phyloP scores from a whole-genome alignment of 2,797 vertebrate species.

The Austrolebias charrua region DNA sequence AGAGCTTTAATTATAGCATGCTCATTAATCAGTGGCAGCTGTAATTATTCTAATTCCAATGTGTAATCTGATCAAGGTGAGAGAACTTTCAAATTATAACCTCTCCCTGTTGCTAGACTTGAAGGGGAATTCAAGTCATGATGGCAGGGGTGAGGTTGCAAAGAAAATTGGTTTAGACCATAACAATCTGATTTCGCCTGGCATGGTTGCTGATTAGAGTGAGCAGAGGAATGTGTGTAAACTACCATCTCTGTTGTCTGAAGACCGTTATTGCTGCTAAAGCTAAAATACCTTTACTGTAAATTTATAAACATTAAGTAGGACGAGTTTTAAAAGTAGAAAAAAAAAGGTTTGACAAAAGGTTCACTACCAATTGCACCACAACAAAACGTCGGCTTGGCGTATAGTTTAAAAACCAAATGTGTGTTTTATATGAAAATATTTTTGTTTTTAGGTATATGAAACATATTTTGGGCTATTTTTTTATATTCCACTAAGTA shows the following conservation, averaged over 20 bases:
- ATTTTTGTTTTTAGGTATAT: no score
- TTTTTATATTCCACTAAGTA: no score
- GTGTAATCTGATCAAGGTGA: constrained; percentile 76
- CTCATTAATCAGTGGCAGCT: constrained; percentile 75
- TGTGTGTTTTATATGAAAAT: background rate
- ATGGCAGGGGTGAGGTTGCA: constrained; percentile 19
- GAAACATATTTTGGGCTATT: no score
- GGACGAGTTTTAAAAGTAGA: background rate
- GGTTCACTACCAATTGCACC: no score
- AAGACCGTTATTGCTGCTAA: constrained; percentile 3
- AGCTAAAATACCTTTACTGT: background rate
- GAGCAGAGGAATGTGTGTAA: constrained; percentile 24
- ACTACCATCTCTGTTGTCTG: constrained; percentile 14
- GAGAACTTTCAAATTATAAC: constrained; percentile 59
- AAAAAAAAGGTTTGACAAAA: no score
- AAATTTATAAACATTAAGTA: background rate
- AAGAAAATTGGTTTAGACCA: constrained; percentile 54
- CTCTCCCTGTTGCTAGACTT: constrained; percentile 36
- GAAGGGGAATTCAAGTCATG: constrained; percentile 23
- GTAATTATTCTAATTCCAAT: constrained; percentile 77
- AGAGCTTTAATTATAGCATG: constrained; percentile 68
- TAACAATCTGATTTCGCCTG: constrained; percentile 58
- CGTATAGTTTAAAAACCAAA: constrained; percentile 1
- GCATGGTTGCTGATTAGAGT: constrained; percentile 33
- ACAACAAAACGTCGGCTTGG: no score